Evolutionary conservation across 2,113 vertebrate genomes (phyloP).

Genomic region (Panurus biarmicus): DNA sequence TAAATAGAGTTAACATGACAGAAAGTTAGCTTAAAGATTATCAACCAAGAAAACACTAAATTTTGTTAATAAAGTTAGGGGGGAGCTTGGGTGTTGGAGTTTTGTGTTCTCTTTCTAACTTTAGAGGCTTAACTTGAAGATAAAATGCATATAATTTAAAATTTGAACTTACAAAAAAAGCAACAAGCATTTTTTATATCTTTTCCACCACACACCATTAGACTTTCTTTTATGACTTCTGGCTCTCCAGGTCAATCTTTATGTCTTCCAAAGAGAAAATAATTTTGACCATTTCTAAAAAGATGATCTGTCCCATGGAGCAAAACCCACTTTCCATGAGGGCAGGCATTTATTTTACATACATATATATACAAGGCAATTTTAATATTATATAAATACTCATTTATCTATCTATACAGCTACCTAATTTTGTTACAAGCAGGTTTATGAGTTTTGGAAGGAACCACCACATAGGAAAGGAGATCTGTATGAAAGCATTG

Average conservation of each 20-base stretch:
- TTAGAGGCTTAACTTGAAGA: not conserved
- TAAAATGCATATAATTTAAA: not conserved
- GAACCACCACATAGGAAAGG: not conserved
- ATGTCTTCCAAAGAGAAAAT: not conserved
- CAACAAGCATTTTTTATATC: not conserved
- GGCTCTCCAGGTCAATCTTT: not conserved
- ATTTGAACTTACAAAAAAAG: not conserved
- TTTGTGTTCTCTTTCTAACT: not conserved
- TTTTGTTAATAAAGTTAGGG: not conserved
- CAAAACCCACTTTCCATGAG: not conserved
- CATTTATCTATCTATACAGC: not conserved
- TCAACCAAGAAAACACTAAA: not conserved
- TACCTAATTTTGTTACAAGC: constrained; percentile 2
- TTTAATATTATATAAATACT: not conserved
- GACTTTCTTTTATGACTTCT: not conserved
- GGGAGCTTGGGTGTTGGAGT: accelerated
- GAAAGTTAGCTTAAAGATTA: not conserved
- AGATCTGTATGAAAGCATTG: not conserved
- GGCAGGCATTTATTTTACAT: not conserved
- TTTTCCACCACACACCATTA: not conserved
- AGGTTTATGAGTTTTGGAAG: constrained; percentile 3
- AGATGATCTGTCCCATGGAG: not conserved
- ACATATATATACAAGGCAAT: not conserved
- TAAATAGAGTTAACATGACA: not conserved
- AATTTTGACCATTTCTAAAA: not conserved